Conservation (phyloP, 2,888 invertebrate genomes). For the Cerceris ruficornis region DNA sequence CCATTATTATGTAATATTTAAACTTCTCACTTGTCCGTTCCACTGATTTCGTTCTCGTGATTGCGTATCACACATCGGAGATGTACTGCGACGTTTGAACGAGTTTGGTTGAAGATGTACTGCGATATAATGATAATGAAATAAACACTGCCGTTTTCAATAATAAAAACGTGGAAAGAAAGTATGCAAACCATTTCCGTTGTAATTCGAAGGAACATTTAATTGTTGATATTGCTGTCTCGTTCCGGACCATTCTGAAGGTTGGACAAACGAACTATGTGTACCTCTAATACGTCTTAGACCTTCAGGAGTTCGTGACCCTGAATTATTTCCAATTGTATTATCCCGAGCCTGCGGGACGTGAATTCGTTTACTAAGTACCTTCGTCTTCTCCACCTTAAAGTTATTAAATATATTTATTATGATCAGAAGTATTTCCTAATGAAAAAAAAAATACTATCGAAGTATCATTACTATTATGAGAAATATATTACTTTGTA, state of each 20-base stretch:
- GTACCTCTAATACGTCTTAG: slow-evolving; percentile 76
- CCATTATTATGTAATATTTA: slow-evolving; percentile 3
- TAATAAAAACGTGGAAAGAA: not conserved
- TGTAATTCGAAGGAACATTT: slow-evolving; percentile 65
- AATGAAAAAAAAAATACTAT: not conserved
- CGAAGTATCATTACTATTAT: not conserved
- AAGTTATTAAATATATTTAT: slow-evolving; percentile 31
- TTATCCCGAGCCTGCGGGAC: slow-evolving; percentile 71
- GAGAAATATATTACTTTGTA: slow-evolving; percentile 57
- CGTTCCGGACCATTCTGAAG: slow-evolving; percentile 67
- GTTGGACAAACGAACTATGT: slow-evolving; percentile 70
- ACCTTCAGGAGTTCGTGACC: slow-evolving; percentile 73
- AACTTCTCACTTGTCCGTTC: slow-evolving; percentile 72
- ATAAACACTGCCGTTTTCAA: slow-evolving; percentile 9
- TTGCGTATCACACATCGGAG: slow-evolving; percentile 73
- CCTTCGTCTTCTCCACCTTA: slow-evolving; percentile 67
- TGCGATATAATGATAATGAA: slow-evolving; percentile 41
- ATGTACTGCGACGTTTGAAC: slow-evolving; percentile 77
- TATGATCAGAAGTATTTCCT: not conserved
- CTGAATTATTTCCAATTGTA: slow-evolving; percentile 41
- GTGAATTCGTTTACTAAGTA: slow-evolving; percentile 69
- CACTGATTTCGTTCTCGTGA: slow-evolving; percentile 71
- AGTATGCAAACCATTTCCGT: slow-evolving; percentile 58
- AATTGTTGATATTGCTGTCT: slow-evolving; percentile 64
- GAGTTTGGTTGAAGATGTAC: slow-evolving; percentile 66